Base-by-base conservation (phyloP, 1,140 invertebrate genomes). In the Muscidifurax raptorellus region DNA sequence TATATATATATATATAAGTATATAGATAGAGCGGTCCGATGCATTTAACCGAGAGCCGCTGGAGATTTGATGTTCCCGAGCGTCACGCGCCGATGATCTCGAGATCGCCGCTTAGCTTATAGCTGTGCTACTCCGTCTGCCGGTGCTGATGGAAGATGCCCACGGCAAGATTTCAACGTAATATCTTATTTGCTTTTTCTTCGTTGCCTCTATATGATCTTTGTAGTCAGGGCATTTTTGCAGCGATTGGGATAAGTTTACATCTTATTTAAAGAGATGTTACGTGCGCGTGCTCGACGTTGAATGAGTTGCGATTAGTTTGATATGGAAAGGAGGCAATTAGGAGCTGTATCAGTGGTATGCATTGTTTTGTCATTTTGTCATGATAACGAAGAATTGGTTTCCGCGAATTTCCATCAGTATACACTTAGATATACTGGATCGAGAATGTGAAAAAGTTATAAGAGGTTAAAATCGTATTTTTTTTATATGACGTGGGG, bases 61-160 rank as follows among this genome's bases (percentile, higher is more conserved):
- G 18, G 15, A 12, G 10, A 69, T 69, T 28, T 30, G 67, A 69
- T 69, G 28, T 28, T n/a, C 27, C 67, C 28, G 27, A 28, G 22
- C 67, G 67, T 30, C 67, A 30, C 67, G 67, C 67, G 27, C 25
- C 28, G 25, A 69, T 69, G 67, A 30, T 30, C 15, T 69, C 67
- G 67, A 69, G 67, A 69, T 69, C 67, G 27, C 27, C 28, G 52
- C 52, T 59, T 59, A 59, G 52, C 52, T 59, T 59, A 40, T 40
- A n/a, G 18, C 2, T 59, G 22, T n/a, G 18, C 18, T 59, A n/a
- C 52, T 59, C 6, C n/a, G 18, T n/a, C 18, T 59, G 22, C 6
- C 5, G 22, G 18, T 59, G 22, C 18, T 59, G 52, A 59, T 6
- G 36, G 18, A 59, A 59, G 47, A 52, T 52, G 47, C 15, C 47